phyloP scores from a whole-genome alignment of 2,113 vertebrate genomes.

The Laterallus jamaicensis region DNA sequence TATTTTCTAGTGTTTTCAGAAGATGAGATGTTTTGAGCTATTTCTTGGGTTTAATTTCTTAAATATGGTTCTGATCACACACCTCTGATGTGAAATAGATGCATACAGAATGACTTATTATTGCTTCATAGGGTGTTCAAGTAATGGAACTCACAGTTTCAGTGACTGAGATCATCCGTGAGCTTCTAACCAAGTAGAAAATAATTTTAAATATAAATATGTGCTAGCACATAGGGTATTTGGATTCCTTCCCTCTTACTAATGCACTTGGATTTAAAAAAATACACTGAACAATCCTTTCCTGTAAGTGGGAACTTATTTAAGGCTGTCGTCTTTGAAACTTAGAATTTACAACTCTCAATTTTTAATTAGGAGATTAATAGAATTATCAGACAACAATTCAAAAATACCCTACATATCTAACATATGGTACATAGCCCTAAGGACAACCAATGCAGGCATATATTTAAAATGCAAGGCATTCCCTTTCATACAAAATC shows the following conservation, averaged over 20 bases:
- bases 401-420: neutral
- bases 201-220: neutral
- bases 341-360: neutral
- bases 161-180: neutral
- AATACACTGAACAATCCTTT: neutral
- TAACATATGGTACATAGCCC: neutral
- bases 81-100: neutral
- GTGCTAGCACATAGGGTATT: neutral
- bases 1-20: neutral
- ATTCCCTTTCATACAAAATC: conserved; percentile 54
- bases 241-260: neutral
- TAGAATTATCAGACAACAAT: conserved; percentile 7
- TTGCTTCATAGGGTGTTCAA: neutral
- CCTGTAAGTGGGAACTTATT: neutral
- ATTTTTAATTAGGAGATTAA: neutral
- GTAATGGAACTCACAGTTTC: neutral
- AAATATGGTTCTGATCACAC: neutral
- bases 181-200: neutral
- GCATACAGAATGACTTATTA: neutral
- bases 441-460: neutral
- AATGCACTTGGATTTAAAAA: neutral
- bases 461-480: conserved; percentile 62
- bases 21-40: neutral
- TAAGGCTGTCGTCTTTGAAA: neutral
- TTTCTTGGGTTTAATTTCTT: neutral